These are phyloP conservation scores for Sebastolobus alascanus DNA, from an alignment of 2,797 vertebrate species.

Conservation along the genomic window DNA sequence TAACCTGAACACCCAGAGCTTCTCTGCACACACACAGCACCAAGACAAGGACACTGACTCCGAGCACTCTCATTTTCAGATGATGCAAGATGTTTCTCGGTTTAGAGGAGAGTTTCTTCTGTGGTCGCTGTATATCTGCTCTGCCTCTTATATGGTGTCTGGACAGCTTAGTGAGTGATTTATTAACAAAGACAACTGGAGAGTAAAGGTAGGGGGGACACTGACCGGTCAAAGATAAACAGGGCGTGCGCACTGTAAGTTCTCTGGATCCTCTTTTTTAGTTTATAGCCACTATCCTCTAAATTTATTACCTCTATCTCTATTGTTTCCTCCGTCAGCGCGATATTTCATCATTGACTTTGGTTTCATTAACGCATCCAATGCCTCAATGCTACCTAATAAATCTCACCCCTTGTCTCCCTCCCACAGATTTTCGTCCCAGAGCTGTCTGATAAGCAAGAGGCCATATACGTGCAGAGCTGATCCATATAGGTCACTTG, in stretches of 20 bases:
- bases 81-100: constrained; percentile 1
- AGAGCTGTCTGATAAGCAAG: constrained; percentile 48
- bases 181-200: constrained; percentile 42
- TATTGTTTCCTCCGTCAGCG: constrained; percentile 6
- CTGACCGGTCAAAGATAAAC: constrained; percentile 33
- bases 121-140: neutral
- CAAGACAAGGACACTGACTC: constrained; percentile 41
- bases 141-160: constrained; percentile 52
- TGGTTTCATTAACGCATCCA: neutral
- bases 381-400: constrained; percentile 21
- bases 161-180: constrained; percentile 47
- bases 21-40: constrained; percentile 48
- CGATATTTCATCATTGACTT: constrained; percentile 49
- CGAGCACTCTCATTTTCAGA: constrained; percentile 63
- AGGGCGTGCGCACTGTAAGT: neutral
- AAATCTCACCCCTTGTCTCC: constrained; percentile 50
- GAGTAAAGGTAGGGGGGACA: neutral
- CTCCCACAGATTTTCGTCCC: constrained; percentile 39
- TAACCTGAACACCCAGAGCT: constrained; percentile 60
- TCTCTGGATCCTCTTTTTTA: constrained; percentile 61
- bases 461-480: neutral
- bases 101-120: constrained; percentile 35
- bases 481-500: constrained; percentile 1
- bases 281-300: constrained; percentile 25
- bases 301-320: constrained; percentile 29